Evolutionary conservation across 1,140 invertebrate species (phyloP).

Genomic region (Polypedilum pembai): DNA sequence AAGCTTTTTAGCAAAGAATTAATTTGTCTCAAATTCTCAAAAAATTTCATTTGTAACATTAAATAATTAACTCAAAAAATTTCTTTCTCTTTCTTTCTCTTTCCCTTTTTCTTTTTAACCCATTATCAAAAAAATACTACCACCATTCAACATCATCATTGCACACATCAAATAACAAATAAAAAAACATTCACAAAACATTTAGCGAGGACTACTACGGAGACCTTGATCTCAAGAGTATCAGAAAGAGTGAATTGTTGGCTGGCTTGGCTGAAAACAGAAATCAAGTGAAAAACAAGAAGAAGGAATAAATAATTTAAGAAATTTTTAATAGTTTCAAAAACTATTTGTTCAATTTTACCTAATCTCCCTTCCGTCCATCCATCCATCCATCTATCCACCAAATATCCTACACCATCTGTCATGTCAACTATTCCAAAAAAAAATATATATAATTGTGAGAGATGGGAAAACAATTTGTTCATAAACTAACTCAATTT

Average conservation of each 20-base stretch:
- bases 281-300: slow-evolving; percentile 48
- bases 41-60: no score
- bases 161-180: neutral
- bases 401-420: neutral
- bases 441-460: no score
- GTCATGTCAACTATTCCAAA: neutral
- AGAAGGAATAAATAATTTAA: slow-evolving; percentile 37
- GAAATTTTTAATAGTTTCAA: slow-evolving; percentile 8
- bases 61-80: neutral
- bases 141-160: slow-evolving; percentile 44
- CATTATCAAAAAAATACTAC: slow-evolving; percentile 30
- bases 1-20: no score
- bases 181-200: neutral
- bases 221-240: slow-evolving; percentile 84
- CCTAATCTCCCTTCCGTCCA: neutral
- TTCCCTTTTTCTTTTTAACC: neutral
- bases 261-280: slow-evolving; percentile 59
- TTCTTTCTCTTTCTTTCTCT: slow-evolving; percentile 7
- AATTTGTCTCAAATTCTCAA: no score
- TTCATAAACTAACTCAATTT: no score
- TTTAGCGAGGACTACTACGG: slow-evolving; percentile 90
- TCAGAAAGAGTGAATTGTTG: slow-evolving; percentile 83
- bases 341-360: neutral
- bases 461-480: no score
- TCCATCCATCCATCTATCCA: neutral